Conservation (phyloP, 2,113 vertebrate species). For the Nansenia antarctica region DNA sequence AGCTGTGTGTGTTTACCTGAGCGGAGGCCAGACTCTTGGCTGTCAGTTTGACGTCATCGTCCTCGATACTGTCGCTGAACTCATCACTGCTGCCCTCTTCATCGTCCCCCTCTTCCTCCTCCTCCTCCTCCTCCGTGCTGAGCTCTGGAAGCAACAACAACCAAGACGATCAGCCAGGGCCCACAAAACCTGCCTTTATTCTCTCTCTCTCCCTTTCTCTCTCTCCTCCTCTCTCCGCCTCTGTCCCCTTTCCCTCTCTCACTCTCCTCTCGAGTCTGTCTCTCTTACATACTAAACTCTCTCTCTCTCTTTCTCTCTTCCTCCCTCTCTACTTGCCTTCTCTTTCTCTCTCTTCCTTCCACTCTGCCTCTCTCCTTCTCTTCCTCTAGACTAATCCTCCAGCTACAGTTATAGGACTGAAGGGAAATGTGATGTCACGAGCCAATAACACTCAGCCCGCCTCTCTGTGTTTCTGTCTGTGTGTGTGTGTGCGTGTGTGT, state of each 20-base stretch:
- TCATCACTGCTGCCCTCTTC: conserved; percentile 72
- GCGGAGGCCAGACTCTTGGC: conserved; percentile 48
- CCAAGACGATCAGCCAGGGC: conserved; percentile 23
- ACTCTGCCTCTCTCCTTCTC: conserved; percentile 20
- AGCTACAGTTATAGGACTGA: conserved; percentile 53
- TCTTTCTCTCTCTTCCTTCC: not conserved
- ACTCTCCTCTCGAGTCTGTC: not conserved
- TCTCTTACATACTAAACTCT: not conserved
- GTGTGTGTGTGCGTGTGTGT: conserved; percentile 10
- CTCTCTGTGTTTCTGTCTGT: not conserved
- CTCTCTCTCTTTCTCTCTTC: not conserved
- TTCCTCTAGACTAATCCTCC: conserved; percentile 32
- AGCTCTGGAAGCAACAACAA: conserved; percentile 74
- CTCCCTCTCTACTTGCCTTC: not conserved
- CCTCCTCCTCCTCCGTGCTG: conserved; percentile 67
- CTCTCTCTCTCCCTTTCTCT: conserved; percentile 13
- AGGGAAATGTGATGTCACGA: conserved; percentile 63
- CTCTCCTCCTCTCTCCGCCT: not conserved
- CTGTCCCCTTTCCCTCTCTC: conserved; percentile 3
- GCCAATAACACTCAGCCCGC: conserved; percentile 42
- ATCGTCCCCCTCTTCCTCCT: conserved; percentile 61
- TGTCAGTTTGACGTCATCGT: conserved; percentile 71
- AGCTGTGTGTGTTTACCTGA: too few species aligned
- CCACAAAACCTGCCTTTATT: not conserved
- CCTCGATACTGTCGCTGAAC: conserved; percentile 82